Evolutionary conservation across 2,113 vertebrate species (phyloP).

Genomic region (Entelurus aequoreus): DNA sequence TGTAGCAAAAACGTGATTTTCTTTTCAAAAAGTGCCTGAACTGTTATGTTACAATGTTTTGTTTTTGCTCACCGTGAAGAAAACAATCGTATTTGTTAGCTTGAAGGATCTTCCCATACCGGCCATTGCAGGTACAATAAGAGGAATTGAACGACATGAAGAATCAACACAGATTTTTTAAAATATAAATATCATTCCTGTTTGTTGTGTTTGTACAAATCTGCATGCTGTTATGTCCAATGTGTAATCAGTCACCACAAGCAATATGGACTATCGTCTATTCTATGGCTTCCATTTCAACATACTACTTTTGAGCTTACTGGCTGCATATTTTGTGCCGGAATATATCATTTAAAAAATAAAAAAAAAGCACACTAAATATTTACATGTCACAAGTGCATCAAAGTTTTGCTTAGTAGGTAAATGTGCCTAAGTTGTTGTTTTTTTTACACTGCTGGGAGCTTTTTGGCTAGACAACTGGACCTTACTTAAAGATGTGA

Average conservation of each 20-base stretch:
- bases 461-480: not conserved
- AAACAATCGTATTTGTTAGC: conserved; percentile 21
- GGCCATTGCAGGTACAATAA: conserved; percentile 11
- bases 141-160: conserved; percentile 20
- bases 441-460: conserved; percentile 8
- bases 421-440: not conserved
- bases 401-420: conserved; percentile 13
- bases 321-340: conserved; percentile 26
- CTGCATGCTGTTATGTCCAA: conserved; percentile 49
- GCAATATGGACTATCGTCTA: conserved; percentile 37
- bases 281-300: conserved; percentile 57
- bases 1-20: conserved; percentile 44
- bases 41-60: conserved; percentile 28
- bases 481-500: conserved; percentile 16
- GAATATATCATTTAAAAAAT: conserved; percentile 14
- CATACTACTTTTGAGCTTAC: conserved; percentile 22
- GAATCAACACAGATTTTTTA: conserved; percentile 40
- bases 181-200: conserved; percentile 32
- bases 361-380: conserved; percentile 38
- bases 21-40: conserved; percentile 60
- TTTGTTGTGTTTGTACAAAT: conserved; percentile 49
- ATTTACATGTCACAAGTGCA: conserved; percentile 6
- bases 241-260: conserved; percentile 18
- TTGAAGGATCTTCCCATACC: conserved; percentile 12
- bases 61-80: conserved; percentile 31